phyloP scores from a whole-genome alignment of 2,888 invertebrate genomes.

The Icerya purchasi region DNA sequence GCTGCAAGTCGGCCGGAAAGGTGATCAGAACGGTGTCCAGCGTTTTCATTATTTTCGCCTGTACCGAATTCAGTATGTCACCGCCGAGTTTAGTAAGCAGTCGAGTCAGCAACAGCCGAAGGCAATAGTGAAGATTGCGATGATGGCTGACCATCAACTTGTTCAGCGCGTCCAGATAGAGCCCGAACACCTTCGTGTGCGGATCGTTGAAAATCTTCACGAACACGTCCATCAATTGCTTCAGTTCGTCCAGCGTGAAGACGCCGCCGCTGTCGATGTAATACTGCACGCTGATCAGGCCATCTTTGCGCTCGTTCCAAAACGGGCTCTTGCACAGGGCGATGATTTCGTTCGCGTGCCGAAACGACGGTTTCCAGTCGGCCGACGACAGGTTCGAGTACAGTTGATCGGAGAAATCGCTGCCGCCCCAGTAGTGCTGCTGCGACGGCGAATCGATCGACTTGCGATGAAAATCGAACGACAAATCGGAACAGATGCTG shows the following conservation, averaged over 20 bases:
- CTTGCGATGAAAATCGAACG: conserved; percentile 63
- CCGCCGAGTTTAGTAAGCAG: conserved; percentile 73
- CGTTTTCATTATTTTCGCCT: conserved; percentile 70
- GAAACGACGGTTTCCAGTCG: conserved; percentile 31
- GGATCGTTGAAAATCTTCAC: conserved; percentile 95
- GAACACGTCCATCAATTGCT: conserved; percentile 76
- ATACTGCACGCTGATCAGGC: conserved; percentile 50
- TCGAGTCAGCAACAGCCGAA: conserved; percentile 72
- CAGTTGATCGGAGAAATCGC: background rate
- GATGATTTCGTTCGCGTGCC: conserved; percentile 56
- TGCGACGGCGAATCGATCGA: conserved; percentile 48
- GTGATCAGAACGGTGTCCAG: conserved; percentile 51
- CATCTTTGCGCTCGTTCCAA: conserved; percentile 91
- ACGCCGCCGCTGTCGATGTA: conserved; percentile 47
- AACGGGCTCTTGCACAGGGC: conserved; percentile 68
- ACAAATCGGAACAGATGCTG: conserved; percentile 81
- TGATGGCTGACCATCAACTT: conserved; percentile 72
- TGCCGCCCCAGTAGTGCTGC: conserved; percentile 41
- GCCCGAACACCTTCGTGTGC: conserved; percentile 72
- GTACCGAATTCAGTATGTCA: conserved; percentile 77
- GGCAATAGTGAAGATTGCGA: conserved; percentile 75
- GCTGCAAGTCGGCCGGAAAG: conserved; percentile 36
- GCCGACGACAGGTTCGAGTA: background rate
- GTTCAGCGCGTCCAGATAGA: conserved; percentile 80
- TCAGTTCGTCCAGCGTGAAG: conserved; percentile 45